Percentiles rank a stretch among this genome's conserved stretches.
Conservation (phyloP, 2,888 invertebrate genomes). For the Halocaridina rubra region DNA sequence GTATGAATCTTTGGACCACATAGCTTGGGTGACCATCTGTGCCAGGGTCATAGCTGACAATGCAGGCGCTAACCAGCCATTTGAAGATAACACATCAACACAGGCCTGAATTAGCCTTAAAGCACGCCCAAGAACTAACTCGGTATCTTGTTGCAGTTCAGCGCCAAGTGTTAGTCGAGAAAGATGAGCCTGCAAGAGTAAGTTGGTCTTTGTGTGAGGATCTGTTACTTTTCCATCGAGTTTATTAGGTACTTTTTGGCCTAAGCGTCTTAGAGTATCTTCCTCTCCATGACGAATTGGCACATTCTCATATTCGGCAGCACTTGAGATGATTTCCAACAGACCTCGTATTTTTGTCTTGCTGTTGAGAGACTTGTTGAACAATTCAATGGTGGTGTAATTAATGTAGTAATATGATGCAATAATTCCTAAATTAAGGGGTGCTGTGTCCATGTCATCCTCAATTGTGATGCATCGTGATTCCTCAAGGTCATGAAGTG, state of each 20-base stretch:
- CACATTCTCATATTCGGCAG: constrained; percentile 95
- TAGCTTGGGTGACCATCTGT: constrained; percentile 99
- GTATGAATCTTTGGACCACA: constrained; percentile 99
- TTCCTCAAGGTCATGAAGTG: constrained; percentile 92
- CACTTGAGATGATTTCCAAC: constrained; percentile 96
- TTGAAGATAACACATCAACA: constrained; percentile 90
- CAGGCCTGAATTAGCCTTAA: constrained; percentile 79
- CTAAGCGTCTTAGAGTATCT: constrained; percentile 79
- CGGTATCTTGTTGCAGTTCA: constrained; percentile 96
- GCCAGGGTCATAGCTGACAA: constrained; percentile 99
- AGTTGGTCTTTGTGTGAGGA: constrained; percentile 96
- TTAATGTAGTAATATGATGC: constrained; percentile 99
- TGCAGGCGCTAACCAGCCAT: constrained; percentile 98
- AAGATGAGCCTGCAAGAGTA: constrained; percentile 94
- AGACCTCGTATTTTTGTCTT: constrained; percentile 98
- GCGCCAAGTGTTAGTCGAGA: constrained; percentile 94
- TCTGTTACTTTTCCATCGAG: constrained; percentile 86
- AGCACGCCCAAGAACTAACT: constrained; percentile 84
- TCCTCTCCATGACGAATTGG: constrained; percentile 96
- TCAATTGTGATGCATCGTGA: constrained; percentile 97
- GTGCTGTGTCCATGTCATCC: constrained; percentile 97
- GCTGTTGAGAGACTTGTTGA: constrained; percentile 94
- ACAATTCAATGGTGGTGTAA: constrained; percentile 98
- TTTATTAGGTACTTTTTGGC: constrained; percentile 76
- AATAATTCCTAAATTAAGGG: constrained; percentile 99